These are phyloP conservation scores for Ciconia stormi DNA, from an alignment of 2,113 vertebrate genomes.

Conservation along the genomic window DNA sequence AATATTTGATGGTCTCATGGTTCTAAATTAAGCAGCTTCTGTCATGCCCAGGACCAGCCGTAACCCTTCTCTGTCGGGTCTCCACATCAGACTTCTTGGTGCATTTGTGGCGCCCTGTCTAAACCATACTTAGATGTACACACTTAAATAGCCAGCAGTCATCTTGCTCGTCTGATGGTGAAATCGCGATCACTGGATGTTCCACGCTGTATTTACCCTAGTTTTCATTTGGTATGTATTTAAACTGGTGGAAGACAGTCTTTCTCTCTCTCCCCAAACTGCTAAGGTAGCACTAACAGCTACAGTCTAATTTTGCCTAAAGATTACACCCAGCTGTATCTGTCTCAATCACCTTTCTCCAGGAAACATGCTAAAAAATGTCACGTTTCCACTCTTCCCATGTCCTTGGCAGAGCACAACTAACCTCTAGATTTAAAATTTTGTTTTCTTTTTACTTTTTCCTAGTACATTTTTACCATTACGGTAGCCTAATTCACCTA, in stretches of 20 bases:
- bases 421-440: background rate
- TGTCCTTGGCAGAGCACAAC: background rate
- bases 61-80: background rate
- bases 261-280: background rate
- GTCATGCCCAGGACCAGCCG: background rate
- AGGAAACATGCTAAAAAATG: background rate
- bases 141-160: background rate
- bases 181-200: background rate
- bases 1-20: background rate
- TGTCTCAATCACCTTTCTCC: background rate
- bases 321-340: background rate
- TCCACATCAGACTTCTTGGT: background rate
- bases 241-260: background rate
- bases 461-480: background rate
- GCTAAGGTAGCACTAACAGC: background rate
- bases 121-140: background rate
- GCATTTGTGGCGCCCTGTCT: background rate
- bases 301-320: background rate
- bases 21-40: slow-evolving; percentile 32
- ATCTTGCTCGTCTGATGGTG: background rate
- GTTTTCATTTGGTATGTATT: background rate
- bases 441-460: background rate
- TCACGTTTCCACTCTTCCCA: background rate
- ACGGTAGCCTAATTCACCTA: background rate
- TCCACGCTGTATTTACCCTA: fast-evolving